Evolutionary conservation across 2,888 invertebrate genomes (phyloP).

Genomic region (Apotomis betuletana): DNA sequence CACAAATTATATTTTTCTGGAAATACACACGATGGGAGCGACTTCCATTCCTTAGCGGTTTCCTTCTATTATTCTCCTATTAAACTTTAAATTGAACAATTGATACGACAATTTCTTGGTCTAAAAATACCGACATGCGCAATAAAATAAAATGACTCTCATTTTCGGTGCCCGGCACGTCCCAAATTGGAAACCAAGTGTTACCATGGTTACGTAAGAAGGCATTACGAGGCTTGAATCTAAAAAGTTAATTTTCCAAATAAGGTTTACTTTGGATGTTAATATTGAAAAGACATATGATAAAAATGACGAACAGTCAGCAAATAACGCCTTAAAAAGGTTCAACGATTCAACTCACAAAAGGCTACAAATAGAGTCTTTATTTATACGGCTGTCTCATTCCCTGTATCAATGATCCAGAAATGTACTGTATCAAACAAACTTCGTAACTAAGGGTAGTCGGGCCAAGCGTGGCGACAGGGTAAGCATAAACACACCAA

Average conservation of each 20-base stretch:
- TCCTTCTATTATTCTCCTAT: neutral
- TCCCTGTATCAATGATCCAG: neutral
- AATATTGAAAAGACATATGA: neutral
- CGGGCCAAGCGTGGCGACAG: no score
- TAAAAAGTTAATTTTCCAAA: conserved; percentile 11
- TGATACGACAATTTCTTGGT: conserved; percentile 15
- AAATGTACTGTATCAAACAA: no score
- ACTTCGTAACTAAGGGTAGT: no score
- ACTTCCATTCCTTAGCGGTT: neutral
- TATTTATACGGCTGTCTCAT: neutral
- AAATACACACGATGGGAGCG: no score
- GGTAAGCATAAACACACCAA: no score
- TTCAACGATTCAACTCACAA: neutral
- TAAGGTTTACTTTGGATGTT: conserved; percentile 1
- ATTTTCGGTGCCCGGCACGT: conserved; percentile 31
- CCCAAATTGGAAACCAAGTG: conserved; percentile 24
- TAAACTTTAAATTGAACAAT: conserved; percentile 1
- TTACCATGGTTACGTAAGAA: conserved; percentile 21
- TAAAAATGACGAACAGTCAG: neutral
- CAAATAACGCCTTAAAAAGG: neutral
- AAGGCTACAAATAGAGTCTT: neutral
- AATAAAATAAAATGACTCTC: conserved; percentile 40
- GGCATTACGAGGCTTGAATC: conserved; percentile 6
- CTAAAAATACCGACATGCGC: conserved; percentile 15
- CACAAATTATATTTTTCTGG: no score